A percentile compares a stretch with the other conserved stretches of the same genome.
Conservation (phyloP, 2,113 vertebrate genomes). For the Neolamprologus ventralis region DNA sequence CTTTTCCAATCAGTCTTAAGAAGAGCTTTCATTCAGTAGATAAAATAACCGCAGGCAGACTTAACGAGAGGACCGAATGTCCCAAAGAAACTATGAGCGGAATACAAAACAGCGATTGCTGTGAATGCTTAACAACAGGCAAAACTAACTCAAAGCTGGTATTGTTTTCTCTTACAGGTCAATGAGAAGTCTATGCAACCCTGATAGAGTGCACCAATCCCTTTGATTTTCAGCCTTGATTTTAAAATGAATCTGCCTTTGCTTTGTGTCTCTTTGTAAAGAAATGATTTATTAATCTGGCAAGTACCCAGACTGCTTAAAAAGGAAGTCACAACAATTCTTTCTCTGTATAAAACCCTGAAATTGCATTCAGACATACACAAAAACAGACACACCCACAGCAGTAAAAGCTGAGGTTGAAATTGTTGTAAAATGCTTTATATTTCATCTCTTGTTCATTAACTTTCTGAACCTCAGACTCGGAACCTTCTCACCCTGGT, state of each 20-base stretch:
- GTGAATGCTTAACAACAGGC: background rate
- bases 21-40: background rate
- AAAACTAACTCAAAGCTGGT: background rate
- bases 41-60: background rate
- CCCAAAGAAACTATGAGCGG: background rate
- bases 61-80: background rate
- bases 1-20: background rate
- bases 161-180: background rate
- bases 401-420: background rate
- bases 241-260: background rate
- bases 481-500: background rate
- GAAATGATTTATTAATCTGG: slow-evolving; percentile 10
- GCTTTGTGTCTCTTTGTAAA: slow-evolving; percentile 8
- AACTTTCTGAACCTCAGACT: slow-evolving; percentile 7
- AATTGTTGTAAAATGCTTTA: slow-evolving; percentile 5
- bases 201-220: background rate
- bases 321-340: background rate
- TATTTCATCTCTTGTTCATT: slow-evolving; percentile 32
- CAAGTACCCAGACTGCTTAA: background rate
- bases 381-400: background rate
- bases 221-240: background rate
- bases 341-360: background rate
- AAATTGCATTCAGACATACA: background rate
- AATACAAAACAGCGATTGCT: background rate
- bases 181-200: background rate